Conservation (phyloP, 2,113 vertebrate genomes). For the Myotis lucifugus region DNA sequence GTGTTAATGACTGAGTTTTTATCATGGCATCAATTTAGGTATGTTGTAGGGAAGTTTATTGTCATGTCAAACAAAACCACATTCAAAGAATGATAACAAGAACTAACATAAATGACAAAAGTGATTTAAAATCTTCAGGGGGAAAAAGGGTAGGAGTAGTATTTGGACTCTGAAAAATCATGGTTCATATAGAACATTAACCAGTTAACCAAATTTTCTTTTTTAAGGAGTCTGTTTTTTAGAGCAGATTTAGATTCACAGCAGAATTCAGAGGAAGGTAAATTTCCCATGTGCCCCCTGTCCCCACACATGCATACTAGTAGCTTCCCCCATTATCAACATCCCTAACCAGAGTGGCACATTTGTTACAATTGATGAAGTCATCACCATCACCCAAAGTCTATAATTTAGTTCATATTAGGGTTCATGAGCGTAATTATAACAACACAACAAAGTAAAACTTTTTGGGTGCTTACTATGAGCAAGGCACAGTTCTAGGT, state of each 20-base stretch:
- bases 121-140: neutral
- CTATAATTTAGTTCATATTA: neutral
- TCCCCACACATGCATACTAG: no score
- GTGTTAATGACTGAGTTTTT: neutral
- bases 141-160: neutral
- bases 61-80: neutral
- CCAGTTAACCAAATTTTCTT: neutral
- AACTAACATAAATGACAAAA: neutral
- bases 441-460: neutral
- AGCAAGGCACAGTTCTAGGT: neutral
- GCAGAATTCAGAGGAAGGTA: neutral
- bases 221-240: neutral
- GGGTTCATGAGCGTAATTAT: neutral
- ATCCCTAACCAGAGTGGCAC: neutral
- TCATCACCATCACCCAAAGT: neutral
- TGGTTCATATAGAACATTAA: neutral
- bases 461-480: neutral
- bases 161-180: neutral
- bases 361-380: neutral
- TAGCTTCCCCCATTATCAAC: neutral
- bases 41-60: slow-evolving; percentile 1
- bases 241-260: neutral
- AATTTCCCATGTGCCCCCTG: neutral
- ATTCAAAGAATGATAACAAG: neutral
- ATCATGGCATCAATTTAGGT: neutral